Evolutionary conservation across 1,140 invertebrate genomes (phyloP).

Genomic region (Oscheius sp.): DNA sequence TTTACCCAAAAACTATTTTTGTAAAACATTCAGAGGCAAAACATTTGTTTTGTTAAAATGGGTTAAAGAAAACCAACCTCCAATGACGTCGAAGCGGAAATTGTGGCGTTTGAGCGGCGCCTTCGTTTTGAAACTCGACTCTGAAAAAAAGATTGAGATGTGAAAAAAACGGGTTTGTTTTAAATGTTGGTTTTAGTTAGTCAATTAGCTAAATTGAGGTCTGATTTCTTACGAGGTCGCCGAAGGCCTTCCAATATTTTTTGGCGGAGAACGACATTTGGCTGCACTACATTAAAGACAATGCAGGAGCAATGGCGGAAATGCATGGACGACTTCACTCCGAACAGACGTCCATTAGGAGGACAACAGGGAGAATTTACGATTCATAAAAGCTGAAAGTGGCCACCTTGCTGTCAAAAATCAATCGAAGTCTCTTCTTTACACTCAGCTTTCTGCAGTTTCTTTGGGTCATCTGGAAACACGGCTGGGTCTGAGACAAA

Average conservation of each 20-base stretch:
- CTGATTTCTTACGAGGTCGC: not conserved
- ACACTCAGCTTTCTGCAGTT: not conserved
- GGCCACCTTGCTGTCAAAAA: not conserved
- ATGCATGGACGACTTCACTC: constrained; percentile 2
- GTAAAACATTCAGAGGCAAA: too few species aligned
- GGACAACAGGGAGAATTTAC: not conserved
- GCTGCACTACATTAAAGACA: not conserved
- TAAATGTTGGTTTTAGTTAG: too few species aligned
- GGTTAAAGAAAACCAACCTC: constrained; percentile 4
- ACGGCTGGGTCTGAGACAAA: not conserved
- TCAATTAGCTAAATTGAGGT: too few species aligned
- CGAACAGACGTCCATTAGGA: not conserved
- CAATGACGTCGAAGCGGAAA: not conserved
- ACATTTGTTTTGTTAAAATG: too few species aligned
- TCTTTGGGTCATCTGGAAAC: not conserved
- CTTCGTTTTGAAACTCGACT: not conserved
- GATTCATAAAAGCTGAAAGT: not conserved
- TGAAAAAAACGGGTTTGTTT: too few species aligned
- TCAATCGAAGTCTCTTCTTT: not conserved
- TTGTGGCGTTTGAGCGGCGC: not conserved
- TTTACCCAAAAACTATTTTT: too few species aligned
- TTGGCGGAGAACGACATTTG: not conserved
- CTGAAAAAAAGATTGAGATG: constrained; percentile 7
- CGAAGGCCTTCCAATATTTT: not conserved
- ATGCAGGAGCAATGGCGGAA: not conserved